Evolutionary conservation across 2,888 invertebrate genomes (phyloP), one percentile per base, ranked within the genome.

Genomic region (Agrochola macilenta): DNA sequence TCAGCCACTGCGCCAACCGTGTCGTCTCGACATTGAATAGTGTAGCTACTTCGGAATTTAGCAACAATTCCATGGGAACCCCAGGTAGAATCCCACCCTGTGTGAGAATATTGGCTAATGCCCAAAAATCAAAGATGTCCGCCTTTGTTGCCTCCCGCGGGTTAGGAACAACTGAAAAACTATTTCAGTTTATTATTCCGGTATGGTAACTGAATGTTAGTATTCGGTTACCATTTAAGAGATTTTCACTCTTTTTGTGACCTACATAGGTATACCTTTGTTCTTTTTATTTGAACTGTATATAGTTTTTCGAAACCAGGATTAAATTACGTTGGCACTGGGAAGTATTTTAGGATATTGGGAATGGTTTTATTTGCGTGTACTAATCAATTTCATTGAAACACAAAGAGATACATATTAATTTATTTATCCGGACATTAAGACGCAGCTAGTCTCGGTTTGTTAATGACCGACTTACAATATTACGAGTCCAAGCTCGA

Each of bases 201-300:
- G 46, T n/a, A 20, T 49, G 7, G 58, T 14, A 52, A 39, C 26
- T 9, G 46, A 74, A 60, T 23, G 2, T 74, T 61, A 23, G 39
- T 14, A n/a, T 30, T 54, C 23, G 14, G 30, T 11, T 39, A 58
- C 9, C 20, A 71, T 58, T 71, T 73, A 30, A 39, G 17, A 54
- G 23, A 39, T 71, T 71, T 74, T 35, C 20, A 58, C 20, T n/a
- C n/a, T 52, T 49, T 72, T 75, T 75, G 52, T 43, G 61, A 30
- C 43, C 52, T 71, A 54, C 30, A 46, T 73, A 1, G 23, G 14
- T 20, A 9, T 4, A 23, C 0, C 2, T 20, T 60, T n/a, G 12
- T 66, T 23, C 2, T 49, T 49, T 66, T 66, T 20, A 26, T 26
- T 11, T 5, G 8, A 39, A 12, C 58, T 20, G n/a, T 14, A n/a